Base-by-base conservation (phyloP, 2,888 invertebrate genomes). In the Sesamia inferens region DNA sequence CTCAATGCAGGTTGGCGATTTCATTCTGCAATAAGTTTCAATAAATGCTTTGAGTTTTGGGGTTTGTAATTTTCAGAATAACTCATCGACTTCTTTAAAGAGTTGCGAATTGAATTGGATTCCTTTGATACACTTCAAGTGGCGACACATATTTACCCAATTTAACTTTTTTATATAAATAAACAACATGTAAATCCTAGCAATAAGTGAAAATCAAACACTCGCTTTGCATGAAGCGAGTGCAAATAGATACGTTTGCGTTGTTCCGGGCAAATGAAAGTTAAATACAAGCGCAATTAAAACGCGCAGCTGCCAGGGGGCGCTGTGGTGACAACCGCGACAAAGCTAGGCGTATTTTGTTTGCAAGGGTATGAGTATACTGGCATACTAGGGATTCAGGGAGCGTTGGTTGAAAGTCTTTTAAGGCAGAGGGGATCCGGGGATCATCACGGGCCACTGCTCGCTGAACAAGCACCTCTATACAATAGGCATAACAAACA, bases 261-360 rank as follows among this genome's bases (percentile, higher is more conserved):
- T 77, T 74, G 71, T 74, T 74, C 79, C 76, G 80, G 65, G 79
- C 84, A 89, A 89, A 92, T 90, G 88, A 88, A 91, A 91, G 88
- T 87, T 88, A 91, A 91, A 92, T 89, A 91, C 82, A 85, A 79
- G 72, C 77, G 88, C 89, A 89, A 91, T 91, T 91, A 89, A 89
- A 89, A 88, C 79, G 83, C 71, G 39, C 57, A 44, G 72, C 69
- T 75, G 47, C 74, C 24, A 79, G 77, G 19, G 82, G 74, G 80
- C 77, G 81, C 67, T 82, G 65, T 63, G 73, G 63, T 47, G 68
- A 78, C 74, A 65, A 55, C 24, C 64, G 11, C 57, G 64, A 61
- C 22, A 57, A 57, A 54, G 16, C 51, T 62, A 24, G 16, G 42
- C 31, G 48, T 42, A 19, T 22, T 67, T 55, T 66, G 47, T 68